Conservation (phyloP, 1,140 invertebrate species). For the Microplitis demolitor region DNA sequence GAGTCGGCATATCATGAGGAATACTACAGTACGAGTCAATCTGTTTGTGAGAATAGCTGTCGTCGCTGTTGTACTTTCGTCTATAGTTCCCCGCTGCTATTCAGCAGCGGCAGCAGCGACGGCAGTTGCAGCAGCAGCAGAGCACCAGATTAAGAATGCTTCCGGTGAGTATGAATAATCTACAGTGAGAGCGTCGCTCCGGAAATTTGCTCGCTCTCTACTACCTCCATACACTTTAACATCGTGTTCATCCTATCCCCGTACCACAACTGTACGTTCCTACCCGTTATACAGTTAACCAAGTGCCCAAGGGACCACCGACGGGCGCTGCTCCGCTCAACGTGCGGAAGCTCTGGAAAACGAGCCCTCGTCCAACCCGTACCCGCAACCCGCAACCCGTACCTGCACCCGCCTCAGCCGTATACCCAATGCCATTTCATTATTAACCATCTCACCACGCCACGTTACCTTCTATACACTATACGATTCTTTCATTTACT, state of each 20-base stretch:
- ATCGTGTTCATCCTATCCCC: not conserved
- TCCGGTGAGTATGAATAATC: constrained; percentile 47
- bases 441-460: constrained; percentile 21
- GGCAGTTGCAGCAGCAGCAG: constrained; percentile 16
- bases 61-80: constrained; percentile 44
- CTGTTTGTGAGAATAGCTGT: constrained; percentile 49
- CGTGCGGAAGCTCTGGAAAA: constrained; percentile 11
- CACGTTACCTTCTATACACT: not conserved
- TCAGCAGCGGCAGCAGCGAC: not conserved
- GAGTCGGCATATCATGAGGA: constrained; percentile 51
- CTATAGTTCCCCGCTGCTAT: constrained; percentile 33
- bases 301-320: constrained; percentile 17
- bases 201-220: constrained; percentile 25
- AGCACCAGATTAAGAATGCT: constrained; percentile 50
- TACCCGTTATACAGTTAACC: constrained; percentile 8
- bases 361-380: not conserved
- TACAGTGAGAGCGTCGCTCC: constrained; percentile 9
- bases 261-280: not conserved
- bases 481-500: constrained; percentile 19
- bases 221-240: not conserved
- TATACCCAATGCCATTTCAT: constrained; percentile 18
- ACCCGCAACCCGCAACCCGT: too few relatives aligned
- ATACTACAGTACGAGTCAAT: constrained; percentile 36
- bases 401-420: too few relatives aligned
- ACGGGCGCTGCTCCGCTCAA: not conserved